Conservation (phyloP, 2,113 vertebrate genomes). For the Notarius lentiginosus region DNA sequence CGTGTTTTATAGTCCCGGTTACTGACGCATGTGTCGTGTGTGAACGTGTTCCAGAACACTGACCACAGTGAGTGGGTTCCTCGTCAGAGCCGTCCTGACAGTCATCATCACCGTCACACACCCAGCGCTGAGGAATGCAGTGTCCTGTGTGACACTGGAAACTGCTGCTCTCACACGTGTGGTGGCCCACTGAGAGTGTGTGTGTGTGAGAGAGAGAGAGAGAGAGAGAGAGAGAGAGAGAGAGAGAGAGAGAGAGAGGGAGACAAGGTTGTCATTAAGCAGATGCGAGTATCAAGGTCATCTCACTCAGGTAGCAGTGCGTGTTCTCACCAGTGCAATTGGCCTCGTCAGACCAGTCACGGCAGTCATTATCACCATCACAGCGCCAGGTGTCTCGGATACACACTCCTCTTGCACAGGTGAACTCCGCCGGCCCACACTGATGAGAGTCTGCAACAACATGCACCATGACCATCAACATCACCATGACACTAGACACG, state of each 20-base stretch:
- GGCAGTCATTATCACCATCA: slow-evolving; percentile 95
- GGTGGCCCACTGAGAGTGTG: slow-evolving; percentile 79
- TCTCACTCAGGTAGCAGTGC: neutral
- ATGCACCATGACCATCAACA: too few relatives aligned
- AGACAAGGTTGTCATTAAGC: neutral
- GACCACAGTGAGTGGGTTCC: slow-evolving; percentile 81
- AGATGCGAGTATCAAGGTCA: neutral
- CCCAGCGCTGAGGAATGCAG: slow-evolving; percentile 95
- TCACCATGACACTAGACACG: neutral
- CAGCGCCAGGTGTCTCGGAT: slow-evolving; percentile 93
- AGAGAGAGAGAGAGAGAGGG: neutral
- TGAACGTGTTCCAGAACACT: slow-evolving; percentile 7
- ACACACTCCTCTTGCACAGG: slow-evolving; percentile 90
- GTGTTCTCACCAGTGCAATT: slow-evolving; percentile 87
- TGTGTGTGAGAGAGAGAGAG: neutral
- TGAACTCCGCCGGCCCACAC: slow-evolving; percentile 86
- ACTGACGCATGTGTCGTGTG: neutral
- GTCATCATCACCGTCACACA: slow-evolving; percentile 89
- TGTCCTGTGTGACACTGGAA: slow-evolving; percentile 95
- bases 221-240: neutral
- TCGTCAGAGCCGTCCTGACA: slow-evolving; percentile 94
- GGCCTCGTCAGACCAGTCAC: slow-evolving; percentile 94
- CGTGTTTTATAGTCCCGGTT: neutral
- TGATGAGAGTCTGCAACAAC: slow-evolving; percentile 81
- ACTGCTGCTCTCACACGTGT: slow-evolving; percentile 91